Conservation (phyloP, 1,140 invertebrate species). For the Metaphire vulgaris region DNA sequence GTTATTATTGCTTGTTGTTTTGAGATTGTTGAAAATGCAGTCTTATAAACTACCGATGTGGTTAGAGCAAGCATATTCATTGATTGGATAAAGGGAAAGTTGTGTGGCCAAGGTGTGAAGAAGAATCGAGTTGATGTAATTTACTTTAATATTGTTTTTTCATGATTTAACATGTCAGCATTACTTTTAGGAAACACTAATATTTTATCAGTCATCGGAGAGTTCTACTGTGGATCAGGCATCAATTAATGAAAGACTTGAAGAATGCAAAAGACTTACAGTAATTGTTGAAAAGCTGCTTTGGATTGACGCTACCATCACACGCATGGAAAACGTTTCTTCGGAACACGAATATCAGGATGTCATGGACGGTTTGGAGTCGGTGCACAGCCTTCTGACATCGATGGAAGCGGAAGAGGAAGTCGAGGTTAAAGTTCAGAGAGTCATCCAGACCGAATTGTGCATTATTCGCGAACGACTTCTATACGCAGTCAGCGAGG, state of each 20-base stretch:
- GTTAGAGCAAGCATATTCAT: no score
- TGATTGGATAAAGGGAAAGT: no score
- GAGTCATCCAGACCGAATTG: slow-evolving; percentile 20
- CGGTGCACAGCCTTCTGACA: slow-evolving; percentile 5
- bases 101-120: no score
- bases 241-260: background rate
- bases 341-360: background rate
- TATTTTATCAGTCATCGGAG: no score
- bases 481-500: slow-evolving; percentile 22
- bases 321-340: background rate
- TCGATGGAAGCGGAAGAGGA: slow-evolving; percentile 10
- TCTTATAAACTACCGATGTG: no score
- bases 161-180: no score
- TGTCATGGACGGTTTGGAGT: slow-evolving; percentile 15
- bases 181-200: no score
- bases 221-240: no score
- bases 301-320: background rate
- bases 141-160: no score
- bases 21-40: no score
- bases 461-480: slow-evolving; percentile 26
- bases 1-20: no score
- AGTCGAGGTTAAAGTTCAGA: slow-evolving; percentile 13
- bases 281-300: background rate
- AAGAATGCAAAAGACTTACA: background rate
- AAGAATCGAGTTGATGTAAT: no score